Conservation (phyloP, 1,140 invertebrate species). For the Xylocopa sonorina region DNA sequence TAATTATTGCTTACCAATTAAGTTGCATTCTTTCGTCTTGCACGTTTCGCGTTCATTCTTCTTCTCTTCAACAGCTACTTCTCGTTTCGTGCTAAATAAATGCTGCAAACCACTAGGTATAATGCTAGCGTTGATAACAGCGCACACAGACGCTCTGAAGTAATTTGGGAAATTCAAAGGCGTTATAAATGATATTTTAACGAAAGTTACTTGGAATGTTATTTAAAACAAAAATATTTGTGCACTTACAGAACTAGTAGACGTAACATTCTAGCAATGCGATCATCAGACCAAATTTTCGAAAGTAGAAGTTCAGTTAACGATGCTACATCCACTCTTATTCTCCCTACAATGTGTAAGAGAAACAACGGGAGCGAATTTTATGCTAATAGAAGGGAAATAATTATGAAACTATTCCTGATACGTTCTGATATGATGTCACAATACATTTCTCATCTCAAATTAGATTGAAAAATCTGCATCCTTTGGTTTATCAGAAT, state of each 20-base stretch:
- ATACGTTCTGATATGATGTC: neutral
- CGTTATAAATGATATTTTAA: neutral
- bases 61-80: neutral
- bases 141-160: slow-evolving; percentile 33
- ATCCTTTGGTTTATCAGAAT: slow-evolving; percentile 31
- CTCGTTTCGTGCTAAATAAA: slow-evolving; percentile 27
- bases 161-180: neutral
- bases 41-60: slow-evolving; percentile 17
- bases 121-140: neutral
- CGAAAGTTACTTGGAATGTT: neutral
- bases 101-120: slow-evolving; percentile 3
- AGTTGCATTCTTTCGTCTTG: slow-evolving; percentile 33
- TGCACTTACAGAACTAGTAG: slow-evolving; percentile 26
- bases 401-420: neutral
- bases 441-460: neutral
- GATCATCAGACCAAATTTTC: neutral
- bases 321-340: neutral
- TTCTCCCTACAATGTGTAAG: neutral
- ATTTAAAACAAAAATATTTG: neutral
- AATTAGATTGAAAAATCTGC: neutral
- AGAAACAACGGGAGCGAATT: neutral
- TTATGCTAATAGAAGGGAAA: slow-evolving; percentile 3
- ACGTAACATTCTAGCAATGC: slow-evolving; percentile 9
- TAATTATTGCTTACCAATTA: slow-evolving; percentile 34
- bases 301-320: neutral